Evolutionary conservation across 2,113 vertebrate species (phyloP).

Genomic region (Microcebus griseorufus): DNA sequence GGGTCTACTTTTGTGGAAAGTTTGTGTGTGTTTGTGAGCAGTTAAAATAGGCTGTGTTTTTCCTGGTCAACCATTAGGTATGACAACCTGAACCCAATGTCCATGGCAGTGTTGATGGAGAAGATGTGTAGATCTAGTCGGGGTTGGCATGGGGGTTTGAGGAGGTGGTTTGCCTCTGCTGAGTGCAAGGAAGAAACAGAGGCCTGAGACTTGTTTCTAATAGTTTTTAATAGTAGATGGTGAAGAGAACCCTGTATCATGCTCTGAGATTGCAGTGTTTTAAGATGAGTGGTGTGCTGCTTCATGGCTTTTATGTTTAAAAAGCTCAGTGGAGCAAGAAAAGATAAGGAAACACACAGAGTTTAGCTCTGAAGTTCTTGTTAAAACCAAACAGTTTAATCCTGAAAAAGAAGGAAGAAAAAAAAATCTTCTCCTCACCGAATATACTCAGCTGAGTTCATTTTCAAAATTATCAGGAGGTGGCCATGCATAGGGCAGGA

Average conservation of each 20-base stretch:
- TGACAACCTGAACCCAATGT: background rate
- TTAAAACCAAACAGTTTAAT: constrained; percentile 77
- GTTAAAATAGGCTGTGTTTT: background rate
- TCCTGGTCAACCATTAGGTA: background rate
- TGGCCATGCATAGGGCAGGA: background rate
- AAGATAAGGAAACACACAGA: constrained; percentile 70
- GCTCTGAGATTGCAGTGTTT: constrained; percentile 55
- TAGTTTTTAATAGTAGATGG: background rate
- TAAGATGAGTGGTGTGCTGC: constrained; percentile 62
- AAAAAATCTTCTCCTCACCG: background rate
- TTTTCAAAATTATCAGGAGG: constrained; percentile 66
- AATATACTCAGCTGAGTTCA: constrained; percentile 53
- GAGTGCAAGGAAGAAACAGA: background rate
- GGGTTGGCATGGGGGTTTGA: background rate
- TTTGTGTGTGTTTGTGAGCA: background rate
- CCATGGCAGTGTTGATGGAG: background rate
- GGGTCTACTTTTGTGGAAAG: background rate
- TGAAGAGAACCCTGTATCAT: constrained; percentile 52
- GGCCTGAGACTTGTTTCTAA: constrained; percentile 54
- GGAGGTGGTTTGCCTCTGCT: background rate
- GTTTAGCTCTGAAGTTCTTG: constrained; percentile 78
- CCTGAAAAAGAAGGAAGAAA: background rate
- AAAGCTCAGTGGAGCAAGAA: constrained; percentile 72
- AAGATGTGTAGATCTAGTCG: background rate
- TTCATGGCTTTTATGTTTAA: constrained; percentile 75